phyloP scores from a whole-genome alignment of 2,113 vertebrate genomes.

The Alectura lathami region DNA sequence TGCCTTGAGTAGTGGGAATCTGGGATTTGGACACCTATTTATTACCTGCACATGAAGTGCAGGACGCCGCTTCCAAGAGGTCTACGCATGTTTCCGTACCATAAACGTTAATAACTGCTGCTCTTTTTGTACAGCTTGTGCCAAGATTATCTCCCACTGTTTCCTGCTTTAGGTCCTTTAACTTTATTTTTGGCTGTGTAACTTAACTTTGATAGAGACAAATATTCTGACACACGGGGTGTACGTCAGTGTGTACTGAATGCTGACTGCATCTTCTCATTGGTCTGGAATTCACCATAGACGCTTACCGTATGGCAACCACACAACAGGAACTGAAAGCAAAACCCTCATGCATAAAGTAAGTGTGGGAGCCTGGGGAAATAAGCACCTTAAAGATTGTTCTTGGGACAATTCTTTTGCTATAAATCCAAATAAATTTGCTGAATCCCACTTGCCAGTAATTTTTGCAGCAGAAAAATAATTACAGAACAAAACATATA shows the following conservation, averaged over 20 bases:
- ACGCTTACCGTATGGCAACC: background rate
- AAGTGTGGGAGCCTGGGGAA: background rate
- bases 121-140: background rate
- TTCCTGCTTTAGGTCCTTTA: constrained; percentile 11
- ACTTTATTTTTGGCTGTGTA: constrained; percentile 9
- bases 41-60: background rate
- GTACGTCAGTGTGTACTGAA: background rate
- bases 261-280: background rate
- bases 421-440: constrained; percentile 18
- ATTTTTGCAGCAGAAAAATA: constrained; percentile 49
- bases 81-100: background rate
- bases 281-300: background rate
- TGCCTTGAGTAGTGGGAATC: background rate
- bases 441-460: constrained; percentile 2
- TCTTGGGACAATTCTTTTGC: background rate
- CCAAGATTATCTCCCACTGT: constrained; percentile 11
- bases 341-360: background rate
- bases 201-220: background rate
- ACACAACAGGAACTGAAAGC: background rate
- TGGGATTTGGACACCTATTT: background rate
- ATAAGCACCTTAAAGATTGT: background rate
- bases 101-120: background rate
- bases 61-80: background rate
- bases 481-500: background rate
- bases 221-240: background rate